phyloP scores from a whole-genome alignment of 2,797 vertebrate genomes.

The Chaenodraco wilsoni region DNA sequence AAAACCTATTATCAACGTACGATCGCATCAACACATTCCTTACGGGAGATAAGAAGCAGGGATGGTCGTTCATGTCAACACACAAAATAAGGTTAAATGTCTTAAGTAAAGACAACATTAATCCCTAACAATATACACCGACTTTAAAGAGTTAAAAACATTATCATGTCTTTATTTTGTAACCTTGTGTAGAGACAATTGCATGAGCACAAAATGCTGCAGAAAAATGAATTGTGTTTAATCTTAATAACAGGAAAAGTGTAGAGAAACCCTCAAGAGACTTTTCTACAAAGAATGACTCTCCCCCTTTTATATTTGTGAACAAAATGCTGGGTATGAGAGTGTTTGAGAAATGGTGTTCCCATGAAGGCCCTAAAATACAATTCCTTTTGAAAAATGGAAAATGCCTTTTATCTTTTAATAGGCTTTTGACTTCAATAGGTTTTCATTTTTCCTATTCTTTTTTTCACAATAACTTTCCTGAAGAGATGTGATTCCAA shows the following conservation, averaged over 20 bases:
- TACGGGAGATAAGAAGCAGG: too few species aligned
- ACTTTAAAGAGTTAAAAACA: not conserved
- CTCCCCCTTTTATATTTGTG: constrained; percentile 34
- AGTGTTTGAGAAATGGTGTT: constrained; percentile 54
- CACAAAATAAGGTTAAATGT: too few species aligned
- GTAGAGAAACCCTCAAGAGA: constrained; percentile 21
- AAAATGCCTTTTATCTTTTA: constrained; percentile 58
- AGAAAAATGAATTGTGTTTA: constrained; percentile 24
- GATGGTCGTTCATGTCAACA: too few species aligned
- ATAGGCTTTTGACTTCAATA: constrained; percentile 59
- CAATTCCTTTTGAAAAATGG: constrained; percentile 56
- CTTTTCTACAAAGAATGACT: constrained; percentile 33
- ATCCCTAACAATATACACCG: too few species aligned
- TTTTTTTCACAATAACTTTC: constrained; percentile 36
- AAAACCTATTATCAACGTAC: too few species aligned
- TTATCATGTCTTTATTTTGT: not conserved
- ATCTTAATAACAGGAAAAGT: constrained; percentile 11
- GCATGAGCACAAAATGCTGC: not conserved
- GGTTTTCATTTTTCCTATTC: constrained; percentile 33
- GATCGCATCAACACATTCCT: too few species aligned
- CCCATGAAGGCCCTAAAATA: constrained; percentile 49
- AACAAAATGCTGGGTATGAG: constrained; percentile 34
- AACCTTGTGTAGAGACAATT: not conserved
- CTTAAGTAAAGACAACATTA: too few species aligned
- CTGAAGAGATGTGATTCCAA: constrained; percentile 38